A percentile compares a stretch with the other conserved stretches of the same genome.
phyloP scores from a whole-genome alignment of 2,113 vertebrate genomes.

The Oncorhynchus clarkii region DNA sequence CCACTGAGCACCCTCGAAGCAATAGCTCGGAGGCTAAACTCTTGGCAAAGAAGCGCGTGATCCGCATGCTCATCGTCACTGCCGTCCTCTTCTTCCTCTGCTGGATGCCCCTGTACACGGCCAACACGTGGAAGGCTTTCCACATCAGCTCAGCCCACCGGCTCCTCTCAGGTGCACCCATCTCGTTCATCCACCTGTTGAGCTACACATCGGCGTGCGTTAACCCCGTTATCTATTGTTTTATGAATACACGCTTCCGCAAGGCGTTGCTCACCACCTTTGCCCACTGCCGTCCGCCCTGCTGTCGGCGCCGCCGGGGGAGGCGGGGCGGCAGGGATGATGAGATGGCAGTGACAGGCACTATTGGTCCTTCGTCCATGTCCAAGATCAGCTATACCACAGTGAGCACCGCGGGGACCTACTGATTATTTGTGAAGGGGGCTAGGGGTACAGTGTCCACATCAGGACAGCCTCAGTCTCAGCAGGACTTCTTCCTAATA shows the following conservation, averaged over 20 bases:
- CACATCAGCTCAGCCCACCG: conserved; percentile 70
- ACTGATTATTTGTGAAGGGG: conserved; percentile 5
- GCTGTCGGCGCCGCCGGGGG: conserved; percentile 53
- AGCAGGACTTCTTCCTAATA: too few species aligned
- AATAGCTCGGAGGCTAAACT: conserved; percentile 84
- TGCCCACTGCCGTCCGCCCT: conserved; percentile 64
- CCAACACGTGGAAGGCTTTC: conserved; percentile 93
- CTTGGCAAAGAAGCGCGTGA: conserved; percentile 86
- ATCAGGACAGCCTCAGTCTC: too few species aligned
- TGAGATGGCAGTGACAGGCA: conserved; percentile 48
- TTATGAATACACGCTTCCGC: conserved; percentile 96
- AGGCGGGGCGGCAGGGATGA: conserved; percentile 64
- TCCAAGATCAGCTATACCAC: conserved; percentile 92
- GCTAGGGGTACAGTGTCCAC: too few species aligned
- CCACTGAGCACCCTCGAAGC: conserved; percentile 63
- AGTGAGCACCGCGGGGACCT: conserved; percentile 81
- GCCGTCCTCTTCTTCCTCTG: conserved; percentile 92
- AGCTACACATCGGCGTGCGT: conserved; percentile 86
- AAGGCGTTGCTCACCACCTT: conserved; percentile 83
- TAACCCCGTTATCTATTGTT: conserved; percentile 96
- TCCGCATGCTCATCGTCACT: conserved; percentile 93
- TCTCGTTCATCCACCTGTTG: conserved; percentile 94
- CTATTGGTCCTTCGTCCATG: conserved; percentile 72
- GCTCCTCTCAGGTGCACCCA: conserved; percentile 82
- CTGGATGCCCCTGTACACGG: conserved; percentile 89